These are phyloP conservation scores for Prunella himalayana DNA, from an alignment of 2,113 vertebrate species.

Conservation along the genomic window DNA sequence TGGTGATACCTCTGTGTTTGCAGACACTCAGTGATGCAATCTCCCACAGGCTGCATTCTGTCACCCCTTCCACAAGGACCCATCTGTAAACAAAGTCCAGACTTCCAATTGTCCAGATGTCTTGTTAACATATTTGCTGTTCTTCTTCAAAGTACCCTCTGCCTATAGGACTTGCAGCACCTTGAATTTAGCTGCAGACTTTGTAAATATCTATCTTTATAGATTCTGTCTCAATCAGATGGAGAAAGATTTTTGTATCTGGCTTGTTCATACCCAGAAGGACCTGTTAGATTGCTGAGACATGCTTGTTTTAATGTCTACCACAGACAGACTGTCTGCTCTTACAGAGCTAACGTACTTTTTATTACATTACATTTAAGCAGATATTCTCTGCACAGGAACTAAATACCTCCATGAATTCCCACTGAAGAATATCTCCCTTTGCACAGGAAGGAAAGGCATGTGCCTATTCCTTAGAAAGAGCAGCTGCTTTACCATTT, in stretches of 20 bases:
- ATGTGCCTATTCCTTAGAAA: not conserved
- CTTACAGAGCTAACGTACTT: not conserved
- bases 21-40: not conserved
- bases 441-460: not conserved
- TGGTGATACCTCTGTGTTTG: not conserved
- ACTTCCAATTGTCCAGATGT: not conserved
- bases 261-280: not conserved
- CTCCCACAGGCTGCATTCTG: not conserved
- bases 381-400: slow-evolving; percentile 12
- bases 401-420: not conserved
- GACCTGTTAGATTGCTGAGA: not conserved
- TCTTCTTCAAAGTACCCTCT: not conserved
- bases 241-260: not conserved
- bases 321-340: slow-evolving; percentile 17
- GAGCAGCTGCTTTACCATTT: not conserved
- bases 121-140: not conserved
- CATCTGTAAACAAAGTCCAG: not conserved
- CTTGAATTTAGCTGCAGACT: not conserved
- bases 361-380: slow-evolving; percentile 35
- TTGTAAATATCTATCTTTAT: not conserved
- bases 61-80: not conserved
- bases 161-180: not conserved
- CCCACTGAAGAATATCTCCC: not conserved
- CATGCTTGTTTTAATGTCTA: not conserved
- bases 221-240: not conserved